phyloP scores from a whole-genome alignment of 2,797 vertebrate species.

The Acipenser transmontanus region DNA sequence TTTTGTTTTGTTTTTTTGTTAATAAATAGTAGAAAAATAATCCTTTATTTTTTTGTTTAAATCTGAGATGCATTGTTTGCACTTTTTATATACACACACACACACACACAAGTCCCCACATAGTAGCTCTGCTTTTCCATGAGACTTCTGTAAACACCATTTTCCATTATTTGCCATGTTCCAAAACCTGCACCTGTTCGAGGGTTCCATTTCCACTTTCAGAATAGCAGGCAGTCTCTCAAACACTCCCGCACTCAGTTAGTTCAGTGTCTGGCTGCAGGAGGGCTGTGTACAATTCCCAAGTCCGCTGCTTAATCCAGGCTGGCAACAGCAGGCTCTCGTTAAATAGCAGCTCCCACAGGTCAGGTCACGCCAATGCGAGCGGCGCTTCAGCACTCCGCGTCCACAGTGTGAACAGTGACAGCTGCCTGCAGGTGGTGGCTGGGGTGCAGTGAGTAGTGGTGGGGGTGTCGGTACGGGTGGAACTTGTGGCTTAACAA shows the following conservation, averaged over 20 bases:
- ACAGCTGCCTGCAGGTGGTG: constrained; percentile 91
- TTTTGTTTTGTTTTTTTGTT: constrained; percentile 44
- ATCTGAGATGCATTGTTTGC: constrained; percentile 58
- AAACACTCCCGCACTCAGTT: too few species aligned
- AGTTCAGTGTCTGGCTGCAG: background rate
- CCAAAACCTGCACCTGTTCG: too few species aligned
- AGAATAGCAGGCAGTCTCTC: too few species aligned
- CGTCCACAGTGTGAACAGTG: constrained; percentile 93
- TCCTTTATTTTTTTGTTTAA: constrained; percentile 70
- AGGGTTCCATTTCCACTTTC: too few species aligned
- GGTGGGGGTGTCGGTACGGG: constrained; percentile 77
- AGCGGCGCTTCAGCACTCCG: constrained; percentile 73
- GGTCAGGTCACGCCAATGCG: background rate
- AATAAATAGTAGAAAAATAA: constrained; percentile 99
- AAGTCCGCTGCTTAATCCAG: constrained; percentile 11
- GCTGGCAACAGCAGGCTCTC: constrained; percentile 1
- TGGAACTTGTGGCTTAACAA: constrained; percentile 92
- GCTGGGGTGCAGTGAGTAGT: constrained; percentile 71
- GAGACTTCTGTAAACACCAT: too few species aligned
- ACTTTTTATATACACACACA: constrained; percentile 29
- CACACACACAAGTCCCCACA: background rate
- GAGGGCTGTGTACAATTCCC: background rate
- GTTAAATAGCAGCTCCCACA: constrained; percentile 7
- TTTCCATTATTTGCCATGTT: too few species aligned
- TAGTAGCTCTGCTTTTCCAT: background rate